Percentiles rank a stretch among this genome's conserved stretches.
Conservation (phyloP, 2,797 vertebrate genomes). For the Xenentodon cancila region DNA sequence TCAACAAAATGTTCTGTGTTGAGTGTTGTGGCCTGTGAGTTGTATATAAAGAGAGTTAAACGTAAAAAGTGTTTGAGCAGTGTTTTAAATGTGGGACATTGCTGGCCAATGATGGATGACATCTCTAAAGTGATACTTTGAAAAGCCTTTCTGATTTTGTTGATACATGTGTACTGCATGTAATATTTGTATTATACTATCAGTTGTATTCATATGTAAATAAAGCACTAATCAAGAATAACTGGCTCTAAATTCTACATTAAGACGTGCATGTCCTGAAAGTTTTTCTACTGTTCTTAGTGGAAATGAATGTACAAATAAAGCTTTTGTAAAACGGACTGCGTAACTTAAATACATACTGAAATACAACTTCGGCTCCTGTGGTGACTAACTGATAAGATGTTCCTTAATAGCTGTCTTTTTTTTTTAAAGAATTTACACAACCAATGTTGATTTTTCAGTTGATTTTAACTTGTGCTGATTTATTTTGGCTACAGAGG, state of each 20-base stretch:
- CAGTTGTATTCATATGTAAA: slow-evolving; percentile 62
- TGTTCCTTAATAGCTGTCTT: too few relatives aligned
- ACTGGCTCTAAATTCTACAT: slow-evolving; percentile 53
- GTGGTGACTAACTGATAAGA: too few relatives aligned
- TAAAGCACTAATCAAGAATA: slow-evolving; percentile 64
- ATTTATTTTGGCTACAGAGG: too few relatives aligned
- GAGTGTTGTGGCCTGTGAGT: slow-evolving; percentile 32
- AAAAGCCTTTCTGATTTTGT: slow-evolving; percentile 38
- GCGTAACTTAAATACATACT: slow-evolving; percentile 61
- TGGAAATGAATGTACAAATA: slow-evolving; percentile 67
- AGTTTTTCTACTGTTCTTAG: slow-evolving; percentile 71
- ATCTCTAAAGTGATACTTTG: slow-evolving; percentile 48
- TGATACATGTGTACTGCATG: slow-evolving; percentile 54
- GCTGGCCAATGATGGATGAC: slow-evolving; percentile 79
- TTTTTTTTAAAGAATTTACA: too few relatives aligned
- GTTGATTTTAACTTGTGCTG: too few relatives aligned
- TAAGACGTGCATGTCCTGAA: slow-evolving; percentile 71
- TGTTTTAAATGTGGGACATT: slow-evolving; percentile 70
- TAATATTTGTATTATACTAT: slow-evolving; percentile 63
- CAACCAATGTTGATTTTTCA: too few relatives aligned
- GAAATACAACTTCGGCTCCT: too few relatives aligned
- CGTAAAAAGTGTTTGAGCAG: slow-evolving; percentile 43
- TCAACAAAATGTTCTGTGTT: slow-evolving; percentile 8
- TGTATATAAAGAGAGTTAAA: slow-evolving; percentile 36
- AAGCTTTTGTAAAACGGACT: slow-evolving; percentile 64